A percentile compares a stretch with the other conserved stretches of the same genome.
Evolutionary conservation across 2,113 vertebrate genomes (phyloP).

Genomic region (Acanthochromis polyacanthus): DNA sequence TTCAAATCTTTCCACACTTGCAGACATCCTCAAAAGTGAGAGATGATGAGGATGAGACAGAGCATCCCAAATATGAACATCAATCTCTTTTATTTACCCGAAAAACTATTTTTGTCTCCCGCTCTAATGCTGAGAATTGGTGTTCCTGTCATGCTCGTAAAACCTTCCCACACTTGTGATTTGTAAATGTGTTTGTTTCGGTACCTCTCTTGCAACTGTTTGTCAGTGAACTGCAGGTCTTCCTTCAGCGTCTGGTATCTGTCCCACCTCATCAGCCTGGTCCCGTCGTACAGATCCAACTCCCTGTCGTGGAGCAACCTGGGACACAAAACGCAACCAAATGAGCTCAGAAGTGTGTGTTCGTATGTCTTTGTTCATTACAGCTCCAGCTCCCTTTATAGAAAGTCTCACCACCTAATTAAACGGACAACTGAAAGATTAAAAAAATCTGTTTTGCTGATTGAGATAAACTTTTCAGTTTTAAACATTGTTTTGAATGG

Average conservation of each 20-base stretch:
- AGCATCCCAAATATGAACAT: neutral
- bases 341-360: neutral
- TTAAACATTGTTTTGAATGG: no score
- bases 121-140: no score
- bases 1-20: no score
- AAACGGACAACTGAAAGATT: no score
- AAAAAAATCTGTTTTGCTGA: no score
- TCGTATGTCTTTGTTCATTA: neutral
- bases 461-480: no score
- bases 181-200: slow-evolving; percentile 5
- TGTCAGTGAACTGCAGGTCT: slow-evolving; percentile 88
- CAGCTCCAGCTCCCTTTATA: no score
- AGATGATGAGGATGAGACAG: no score
- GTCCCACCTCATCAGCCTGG: slow-evolving; percentile 91
- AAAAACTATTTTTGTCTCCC: neutral
- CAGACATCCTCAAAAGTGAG: no score
- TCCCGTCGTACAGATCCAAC: slow-evolving; percentile 94
- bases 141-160: neutral
- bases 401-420: no score
- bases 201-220: slow-evolving; percentile 90
- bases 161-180: neutral
- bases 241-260: slow-evolving; percentile 91
- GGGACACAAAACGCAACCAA: slow-evolving; percentile 17
- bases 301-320: slow-evolving; percentile 96
- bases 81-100: neutral